Percentiles rank a stretch among this genome's conserved stretches.
phyloP scores from a whole-genome alignment of 1,140 invertebrate genomes.

The Dreissena polymorpha region DNA sequence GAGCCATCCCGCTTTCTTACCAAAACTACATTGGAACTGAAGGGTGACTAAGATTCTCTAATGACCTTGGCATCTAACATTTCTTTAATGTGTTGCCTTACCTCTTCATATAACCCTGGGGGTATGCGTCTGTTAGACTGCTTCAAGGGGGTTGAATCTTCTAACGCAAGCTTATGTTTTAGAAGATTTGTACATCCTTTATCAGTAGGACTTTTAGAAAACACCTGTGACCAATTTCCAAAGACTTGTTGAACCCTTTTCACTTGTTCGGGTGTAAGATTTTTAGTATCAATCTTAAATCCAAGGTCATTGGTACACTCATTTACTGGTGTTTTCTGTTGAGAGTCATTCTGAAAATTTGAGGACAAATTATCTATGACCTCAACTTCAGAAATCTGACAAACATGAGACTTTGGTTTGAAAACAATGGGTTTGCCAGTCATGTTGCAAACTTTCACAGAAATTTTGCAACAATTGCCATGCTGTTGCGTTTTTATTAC shows the following conservation, averaged over 20 bases:
- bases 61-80: conserved; percentile 22
- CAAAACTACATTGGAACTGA: conserved; percentile 14
- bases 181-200: conserved; percentile 14
- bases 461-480: conserved; percentile 16
- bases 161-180: conserved; percentile 30
- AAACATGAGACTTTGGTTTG: conserved; percentile 20
- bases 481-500: conserved; percentile 14
- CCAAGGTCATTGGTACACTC: conserved; percentile 27
- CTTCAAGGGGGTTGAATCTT: conserved; percentile 32
- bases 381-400: conserved; percentile 27
- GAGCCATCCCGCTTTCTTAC: conserved; percentile 19
- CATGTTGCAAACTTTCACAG: conserved; percentile 48
- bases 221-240: conserved; percentile 32
- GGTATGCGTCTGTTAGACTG: conserved; percentile 29
- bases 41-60: conserved; percentile 25
- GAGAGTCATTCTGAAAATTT: background rate
- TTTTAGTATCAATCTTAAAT: conserved; percentile 32
- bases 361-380: conserved; percentile 13
- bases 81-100: conserved; percentile 16
- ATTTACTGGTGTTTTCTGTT: background rate
- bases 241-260: conserved; percentile 22
- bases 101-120: conserved; percentile 43
- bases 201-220: conserved; percentile 25
- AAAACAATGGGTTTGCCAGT: conserved; percentile 42
- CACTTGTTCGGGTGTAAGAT: conserved; percentile 11